Evolutionary conservation across 2,888 invertebrate species (phyloP).

Genomic region (Conops quadrifasciatus): DNA sequence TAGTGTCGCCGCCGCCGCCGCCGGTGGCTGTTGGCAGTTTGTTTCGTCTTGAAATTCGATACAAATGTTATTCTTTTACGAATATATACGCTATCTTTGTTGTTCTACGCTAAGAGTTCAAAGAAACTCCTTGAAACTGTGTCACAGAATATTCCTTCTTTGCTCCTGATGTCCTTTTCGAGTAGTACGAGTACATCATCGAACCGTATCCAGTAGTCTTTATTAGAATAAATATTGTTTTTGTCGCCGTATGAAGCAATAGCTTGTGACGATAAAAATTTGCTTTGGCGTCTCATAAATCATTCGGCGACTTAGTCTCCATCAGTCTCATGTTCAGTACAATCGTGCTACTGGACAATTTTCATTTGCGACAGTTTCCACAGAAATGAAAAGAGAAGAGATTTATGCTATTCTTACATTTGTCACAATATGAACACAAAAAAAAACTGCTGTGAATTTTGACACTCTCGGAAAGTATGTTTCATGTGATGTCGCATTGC

Average conservation of each 20-base stretch:
- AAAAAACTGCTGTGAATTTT: constrained; percentile 32
- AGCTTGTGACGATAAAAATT: constrained; percentile 26
- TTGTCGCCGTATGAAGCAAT: constrained; percentile 31
- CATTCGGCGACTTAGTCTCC: constrained; percentile 13
- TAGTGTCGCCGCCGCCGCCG: constrained; percentile 4
- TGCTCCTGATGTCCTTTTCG: constrained; percentile 26
- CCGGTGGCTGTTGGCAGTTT: constrained; percentile 4
- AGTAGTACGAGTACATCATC: not conserved
- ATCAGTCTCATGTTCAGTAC: constrained; percentile 31
- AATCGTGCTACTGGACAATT: no score
- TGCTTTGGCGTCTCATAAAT: constrained; percentile 49
- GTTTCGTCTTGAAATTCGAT: constrained; percentile 50
- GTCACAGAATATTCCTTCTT: not conserved
- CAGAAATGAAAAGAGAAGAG: constrained; percentile 30
- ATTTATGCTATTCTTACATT: constrained; percentile 51
- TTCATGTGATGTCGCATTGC: not conserved
- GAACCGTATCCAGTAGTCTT: constrained; percentile 5
- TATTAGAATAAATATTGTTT: constrained; percentile 39
- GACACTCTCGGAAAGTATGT: constrained; percentile 28
- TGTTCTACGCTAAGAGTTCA: constrained; percentile 48
- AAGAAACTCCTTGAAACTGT: constrained; percentile 41
- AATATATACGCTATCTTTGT: constrained; percentile 23
- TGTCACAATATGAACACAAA: constrained; percentile 47
- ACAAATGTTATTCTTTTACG: constrained; percentile 56
- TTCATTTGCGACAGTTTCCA: no score